Evolutionary conservation across 2,888 invertebrate species (phyloP).

Genomic region (Orthosia cruda): DNA sequence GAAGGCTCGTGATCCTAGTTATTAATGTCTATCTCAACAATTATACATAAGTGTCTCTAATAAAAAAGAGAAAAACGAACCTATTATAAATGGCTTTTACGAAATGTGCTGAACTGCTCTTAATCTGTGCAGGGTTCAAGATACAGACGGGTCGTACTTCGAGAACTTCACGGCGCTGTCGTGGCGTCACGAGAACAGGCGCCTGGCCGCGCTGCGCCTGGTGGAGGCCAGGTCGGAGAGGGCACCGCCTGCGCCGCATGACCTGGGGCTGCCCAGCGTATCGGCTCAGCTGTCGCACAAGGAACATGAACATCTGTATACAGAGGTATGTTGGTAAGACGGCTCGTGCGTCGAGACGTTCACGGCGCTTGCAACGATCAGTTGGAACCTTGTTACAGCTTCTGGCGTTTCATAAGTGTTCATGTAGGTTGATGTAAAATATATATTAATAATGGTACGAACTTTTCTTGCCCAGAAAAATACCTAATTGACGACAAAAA

Average conservation of each 20-base stretch:
- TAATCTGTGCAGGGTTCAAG: slow-evolving; percentile 94
- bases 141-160: slow-evolving; percentile 98
- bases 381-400: no score
- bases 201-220: slow-evolving; percentile 95
- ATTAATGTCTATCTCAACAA: no score
- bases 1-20: no score
- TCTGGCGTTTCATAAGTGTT: no score
- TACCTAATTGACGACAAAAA: no score
- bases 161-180: slow-evolving; percentile 98
- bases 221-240: slow-evolving; percentile 95
- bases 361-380: no score
- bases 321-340: slow-evolving; percentile 79
- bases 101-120: background rate
- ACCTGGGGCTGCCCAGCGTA: slow-evolving; percentile 94
- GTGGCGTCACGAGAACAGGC: slow-evolving; percentile 98
- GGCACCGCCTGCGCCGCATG: slow-evolving; percentile 92
- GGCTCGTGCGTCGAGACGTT: no score
- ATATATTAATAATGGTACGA: no score
- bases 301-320: slow-evolving; percentile 90
- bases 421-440: no score
- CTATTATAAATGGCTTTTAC: background rate
- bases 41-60: no score
- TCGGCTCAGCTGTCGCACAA: slow-evolving; percentile 94
- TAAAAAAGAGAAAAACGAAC: no score
- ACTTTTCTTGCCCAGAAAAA: no score